These are phyloP conservation scores for Leptinotarsa tumamoca DNA, from an alignment of 2,888 invertebrate genomes.

Conservation along the genomic window DNA sequence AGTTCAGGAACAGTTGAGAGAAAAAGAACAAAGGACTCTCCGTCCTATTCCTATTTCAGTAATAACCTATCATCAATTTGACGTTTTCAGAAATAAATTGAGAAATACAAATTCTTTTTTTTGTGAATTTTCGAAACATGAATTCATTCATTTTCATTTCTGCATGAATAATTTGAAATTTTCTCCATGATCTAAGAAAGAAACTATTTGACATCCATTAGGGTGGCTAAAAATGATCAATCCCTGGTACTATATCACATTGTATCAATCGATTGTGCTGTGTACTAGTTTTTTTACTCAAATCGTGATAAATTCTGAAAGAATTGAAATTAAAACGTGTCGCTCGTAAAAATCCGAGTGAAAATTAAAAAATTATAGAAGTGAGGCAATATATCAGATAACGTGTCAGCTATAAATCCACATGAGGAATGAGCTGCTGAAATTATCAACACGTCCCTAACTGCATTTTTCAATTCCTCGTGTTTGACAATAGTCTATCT, in stretches of 20 bases:
- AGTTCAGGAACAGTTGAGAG: no score
- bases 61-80: no score
- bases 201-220: background rate
- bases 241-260: background rate
- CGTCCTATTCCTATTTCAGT: no score
- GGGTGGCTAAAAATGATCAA: background rate
- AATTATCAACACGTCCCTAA: background rate
- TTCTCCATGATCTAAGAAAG: no score
- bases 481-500: background rate
- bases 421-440: background rate
- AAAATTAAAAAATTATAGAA: conserved; percentile 21
- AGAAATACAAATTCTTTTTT: no score
- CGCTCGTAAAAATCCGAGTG: background rate
- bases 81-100: no score
- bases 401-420: background rate
- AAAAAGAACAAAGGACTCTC: no score
- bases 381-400: background rate
- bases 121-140: no score
- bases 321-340: conserved; percentile 19
- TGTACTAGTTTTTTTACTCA: background rate
- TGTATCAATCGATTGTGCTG: background rate
- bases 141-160: no score
- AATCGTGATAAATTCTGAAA: conserved; percentile 14
- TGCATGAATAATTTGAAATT: no score
- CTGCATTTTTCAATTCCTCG: background rate